Base-by-base conservation (phyloP, 2,113 vertebrate genomes). In the Microcebus jonahi region DNA sequence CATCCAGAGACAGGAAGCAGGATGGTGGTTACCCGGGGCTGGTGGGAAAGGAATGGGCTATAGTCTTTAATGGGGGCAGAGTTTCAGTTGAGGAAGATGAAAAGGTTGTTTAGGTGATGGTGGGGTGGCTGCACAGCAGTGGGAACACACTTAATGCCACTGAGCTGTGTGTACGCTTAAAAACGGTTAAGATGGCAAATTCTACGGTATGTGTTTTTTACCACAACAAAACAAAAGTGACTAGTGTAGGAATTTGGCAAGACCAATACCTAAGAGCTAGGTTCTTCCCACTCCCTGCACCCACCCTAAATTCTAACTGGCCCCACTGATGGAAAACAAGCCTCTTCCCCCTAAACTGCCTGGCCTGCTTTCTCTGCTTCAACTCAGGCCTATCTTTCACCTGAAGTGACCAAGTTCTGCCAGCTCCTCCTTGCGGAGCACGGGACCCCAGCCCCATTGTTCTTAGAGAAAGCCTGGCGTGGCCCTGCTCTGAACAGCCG, bases 101-200 rank as follows among this genome's bases (percentile, higher is more conserved):
- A 42, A n/a, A 59, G 2, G 1, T 59, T 81, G 42, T 81, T 8
- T 55, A 75, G 53, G 17, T 9, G 21, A 10, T 2, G 31, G 10
- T 45, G 4, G 57, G 18, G 20, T 36, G 10, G 21, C 20, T 6
- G 0, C 39, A 23, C 21, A 2, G 15, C n/a, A 12, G 1, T 39
- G 73, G 76, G 73, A 67, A 25, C 34, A 2, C 27, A 25, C 65
- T 70, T 53, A 31, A 29, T 57, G 29, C 53, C 61, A 36, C 42
- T 50, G 53, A 65, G 39, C 61, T 11, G 0, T 34, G 23, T 1
- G 20, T 21, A 8, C 63, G 12, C 71, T 73, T 84, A 79, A 67
- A 82, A 61, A 70, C 65, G 82, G n/a, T 55, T 84, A 42, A 17
- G 67, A 21, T 67, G 68, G 13, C 39, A 61, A 65, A 17, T 81